Evolutionary conservation across 92 coral and sea anemone genomes (phyloP).

Genomic region (Siderastrea radians): DNA sequence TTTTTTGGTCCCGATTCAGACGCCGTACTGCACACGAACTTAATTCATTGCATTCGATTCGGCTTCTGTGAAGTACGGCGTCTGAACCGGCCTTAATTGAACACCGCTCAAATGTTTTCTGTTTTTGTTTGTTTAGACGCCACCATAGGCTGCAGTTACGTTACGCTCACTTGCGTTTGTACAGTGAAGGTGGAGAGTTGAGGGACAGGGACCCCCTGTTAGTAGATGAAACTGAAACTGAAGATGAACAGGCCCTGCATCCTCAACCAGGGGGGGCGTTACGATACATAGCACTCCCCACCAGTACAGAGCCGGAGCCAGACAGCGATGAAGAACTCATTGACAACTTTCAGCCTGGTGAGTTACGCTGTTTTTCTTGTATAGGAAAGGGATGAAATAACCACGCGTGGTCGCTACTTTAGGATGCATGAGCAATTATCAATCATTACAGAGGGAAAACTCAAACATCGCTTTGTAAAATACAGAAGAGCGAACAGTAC

Average conservation of each 20-base stretch:
- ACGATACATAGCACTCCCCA: conserved; percentile 22
- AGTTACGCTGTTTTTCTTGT: neutral
- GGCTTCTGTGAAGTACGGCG: too few species aligned
- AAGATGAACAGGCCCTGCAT: conserved; percentile 10
- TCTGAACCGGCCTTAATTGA: too few species aligned
- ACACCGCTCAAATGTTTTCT: neutral
- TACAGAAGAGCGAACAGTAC: too few species aligned
- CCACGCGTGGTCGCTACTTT: neutral
- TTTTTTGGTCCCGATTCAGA: neutral
- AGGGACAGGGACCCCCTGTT: conserved; percentile 51
- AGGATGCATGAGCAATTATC: too few species aligned
- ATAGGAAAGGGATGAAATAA: too few species aligned
- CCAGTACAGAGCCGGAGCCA: conserved; percentile 9
- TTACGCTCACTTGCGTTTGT: conserved; percentile 44
- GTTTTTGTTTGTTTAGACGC: conserved; percentile 17
- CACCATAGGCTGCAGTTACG: conserved; percentile 28
- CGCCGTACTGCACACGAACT: too few species aligned
- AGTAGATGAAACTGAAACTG: conserved; percentile 5
- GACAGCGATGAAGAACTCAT: conserved; percentile 45
- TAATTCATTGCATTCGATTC: too few species aligned
- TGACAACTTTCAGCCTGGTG: conserved; percentile 24
- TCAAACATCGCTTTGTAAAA: too few species aligned
- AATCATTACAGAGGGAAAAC: too few species aligned
- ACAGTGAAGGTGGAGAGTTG: conserved; percentile 39
- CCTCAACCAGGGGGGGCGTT: conserved; percentile 48